Evolutionary conservation across 1,140 invertebrate genomes (phyloP).

Genomic region (Caenorhabditis briggsae): DNA sequence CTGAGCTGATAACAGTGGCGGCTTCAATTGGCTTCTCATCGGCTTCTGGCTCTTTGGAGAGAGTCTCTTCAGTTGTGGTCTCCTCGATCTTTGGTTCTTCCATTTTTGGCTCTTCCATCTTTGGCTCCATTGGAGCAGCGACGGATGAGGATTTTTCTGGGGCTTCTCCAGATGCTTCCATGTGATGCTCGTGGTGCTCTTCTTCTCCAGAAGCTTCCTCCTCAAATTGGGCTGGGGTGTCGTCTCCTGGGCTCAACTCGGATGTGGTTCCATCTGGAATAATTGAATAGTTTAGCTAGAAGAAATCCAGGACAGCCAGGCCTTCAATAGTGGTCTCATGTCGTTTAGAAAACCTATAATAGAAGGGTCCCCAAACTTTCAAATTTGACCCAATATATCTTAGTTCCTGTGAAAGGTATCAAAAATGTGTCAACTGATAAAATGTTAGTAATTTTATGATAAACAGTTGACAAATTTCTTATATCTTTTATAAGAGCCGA

Average conservation of each 20-base stretch:
- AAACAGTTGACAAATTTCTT: too few relatives aligned
- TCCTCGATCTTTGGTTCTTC: conserved; percentile 38
- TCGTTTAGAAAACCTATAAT: too few relatives aligned
- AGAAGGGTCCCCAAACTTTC: too few relatives aligned
- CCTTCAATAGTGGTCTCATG: too few relatives aligned
- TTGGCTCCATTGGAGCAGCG: conserved; percentile 8
- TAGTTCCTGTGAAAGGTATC: too few relatives aligned
- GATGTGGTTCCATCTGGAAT: conserved; percentile 39
- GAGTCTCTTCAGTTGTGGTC: conserved; percentile 18
- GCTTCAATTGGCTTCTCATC: conserved; percentile 47
- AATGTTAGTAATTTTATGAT: too few relatives aligned
- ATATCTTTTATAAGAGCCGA: too few relatives aligned
- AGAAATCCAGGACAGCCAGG: too few relatives aligned
- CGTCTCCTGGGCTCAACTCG: conserved; percentile 24
- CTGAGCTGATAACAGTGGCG: conserved; percentile 38
- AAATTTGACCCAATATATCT: too few relatives aligned
- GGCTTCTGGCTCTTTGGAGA: conserved; percentile 26
- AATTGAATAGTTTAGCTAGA: neutral
- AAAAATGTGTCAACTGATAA: too few relatives aligned
- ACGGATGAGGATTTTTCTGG: conserved; percentile 6
- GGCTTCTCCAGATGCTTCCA: conserved; percentile 22
- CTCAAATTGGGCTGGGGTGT: conserved; percentile 42
- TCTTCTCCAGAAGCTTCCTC: conserved; percentile 26
- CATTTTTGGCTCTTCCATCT: too few relatives aligned
- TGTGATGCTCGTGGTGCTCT: conserved; percentile 9